Evolutionary conservation across 2,888 invertebrate species (phyloP).

Genomic region (Tigriopus californicus): DNA sequence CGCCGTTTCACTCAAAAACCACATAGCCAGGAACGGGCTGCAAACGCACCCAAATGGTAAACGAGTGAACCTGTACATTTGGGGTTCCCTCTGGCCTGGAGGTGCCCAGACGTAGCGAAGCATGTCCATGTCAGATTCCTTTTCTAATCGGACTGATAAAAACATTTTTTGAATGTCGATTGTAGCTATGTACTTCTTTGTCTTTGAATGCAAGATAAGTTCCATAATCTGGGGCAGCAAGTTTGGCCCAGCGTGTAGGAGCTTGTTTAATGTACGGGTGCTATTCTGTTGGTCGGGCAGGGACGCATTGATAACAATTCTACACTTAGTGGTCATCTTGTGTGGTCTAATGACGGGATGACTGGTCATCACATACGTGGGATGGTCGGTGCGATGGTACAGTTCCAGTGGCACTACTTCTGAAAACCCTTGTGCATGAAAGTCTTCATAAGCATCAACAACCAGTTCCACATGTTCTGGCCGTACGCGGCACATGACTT

Average conservation of each 20-base stretch:
- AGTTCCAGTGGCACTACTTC: not conserved
- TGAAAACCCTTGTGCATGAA: not conserved
- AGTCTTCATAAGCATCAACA: not conserved
- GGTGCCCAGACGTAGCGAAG: not conserved
- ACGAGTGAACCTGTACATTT: not conserved
- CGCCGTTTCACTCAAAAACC: not conserved
- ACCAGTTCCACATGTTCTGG: not conserved
- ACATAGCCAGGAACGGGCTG: not conserved
- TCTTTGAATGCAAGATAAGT: not conserved
- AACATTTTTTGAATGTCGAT: not conserved
- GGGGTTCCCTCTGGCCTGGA: not conserved
- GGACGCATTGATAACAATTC: not conserved
- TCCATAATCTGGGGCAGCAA: slow-evolving; percentile 3
- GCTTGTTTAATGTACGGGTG: not conserved
- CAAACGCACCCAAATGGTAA: slow-evolving; percentile 6
- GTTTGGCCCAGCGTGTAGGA: not conserved
- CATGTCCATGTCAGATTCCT: slow-evolving; percentile 4
- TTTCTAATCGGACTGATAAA: not conserved
- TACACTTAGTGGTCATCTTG: not conserved
- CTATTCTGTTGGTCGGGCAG: not conserved
- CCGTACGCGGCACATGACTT: not conserved
- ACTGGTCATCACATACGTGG: not conserved
- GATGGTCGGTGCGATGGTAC: not conserved
- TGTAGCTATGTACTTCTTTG: not conserved
- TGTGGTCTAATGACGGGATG: not conserved